Evolutionary conservation across 1,140 invertebrate species (phyloP).

Genomic region (Polypedilum pembai): DNA sequence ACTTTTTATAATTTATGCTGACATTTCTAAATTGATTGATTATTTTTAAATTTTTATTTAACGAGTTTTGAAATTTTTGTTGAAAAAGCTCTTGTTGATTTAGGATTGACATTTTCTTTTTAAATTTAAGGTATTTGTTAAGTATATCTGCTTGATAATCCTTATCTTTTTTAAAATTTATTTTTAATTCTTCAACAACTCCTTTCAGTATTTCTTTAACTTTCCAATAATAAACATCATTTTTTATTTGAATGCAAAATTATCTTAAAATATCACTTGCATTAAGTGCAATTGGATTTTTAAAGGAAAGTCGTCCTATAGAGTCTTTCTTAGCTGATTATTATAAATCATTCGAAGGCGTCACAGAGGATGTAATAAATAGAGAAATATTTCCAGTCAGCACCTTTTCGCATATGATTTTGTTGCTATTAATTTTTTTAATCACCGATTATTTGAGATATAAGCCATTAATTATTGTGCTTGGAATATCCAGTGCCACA

Average conservation of each 20-base stretch:
- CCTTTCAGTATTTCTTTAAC: too few relatives aligned
- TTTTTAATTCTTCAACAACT: too few relatives aligned
- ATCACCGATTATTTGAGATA: conserved; percentile 70
- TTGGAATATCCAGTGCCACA: conserved; percentile 59
- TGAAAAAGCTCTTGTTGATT: too few relatives aligned
- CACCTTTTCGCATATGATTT: conserved; percentile 65
- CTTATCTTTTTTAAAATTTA: too few relatives aligned
- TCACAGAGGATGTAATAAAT: conserved; percentile 54
- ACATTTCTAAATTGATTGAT: too few relatives aligned
- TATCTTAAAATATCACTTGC: conserved; percentile 59
- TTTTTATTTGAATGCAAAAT: conserved; percentile 40
- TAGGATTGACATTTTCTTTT: too few relatives aligned
- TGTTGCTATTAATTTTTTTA: conserved; percentile 63
- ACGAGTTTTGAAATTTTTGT: too few relatives aligned
- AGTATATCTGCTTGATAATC: too few relatives aligned
- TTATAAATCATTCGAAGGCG: conserved; percentile 56
- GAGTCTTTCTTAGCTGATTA: conserved; percentile 72
- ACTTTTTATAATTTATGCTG: too few relatives aligned
- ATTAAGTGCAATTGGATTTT: conserved; percentile 65
- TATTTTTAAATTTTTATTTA: too few relatives aligned
- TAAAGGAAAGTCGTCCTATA: conserved; percentile 71
- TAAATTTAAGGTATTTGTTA: too few relatives aligned
- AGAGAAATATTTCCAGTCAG: conserved; percentile 68
- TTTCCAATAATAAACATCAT: too few relatives aligned
- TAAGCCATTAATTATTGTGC: conserved; percentile 75